These are phyloP conservation scores for Dendronephthya gigantea DNA, from an alignment of 64 coral and sea anemone species.

Conservation along the genomic window DNA sequence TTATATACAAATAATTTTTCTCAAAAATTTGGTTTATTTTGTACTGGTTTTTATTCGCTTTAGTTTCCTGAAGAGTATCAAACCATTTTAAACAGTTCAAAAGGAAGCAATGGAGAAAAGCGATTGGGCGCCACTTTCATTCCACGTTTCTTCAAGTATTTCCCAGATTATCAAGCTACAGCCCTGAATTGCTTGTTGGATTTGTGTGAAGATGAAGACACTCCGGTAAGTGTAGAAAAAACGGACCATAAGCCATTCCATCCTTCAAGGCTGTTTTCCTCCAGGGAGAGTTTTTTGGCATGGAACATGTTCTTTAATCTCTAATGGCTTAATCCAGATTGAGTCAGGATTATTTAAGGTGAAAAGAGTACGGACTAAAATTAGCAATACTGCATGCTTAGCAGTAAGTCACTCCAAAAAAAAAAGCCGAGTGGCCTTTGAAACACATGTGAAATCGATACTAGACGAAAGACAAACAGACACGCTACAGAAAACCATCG, in stretches of 20 bases:
- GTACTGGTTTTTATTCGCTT: neutral
- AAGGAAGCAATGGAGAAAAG: constrained; percentile 67
- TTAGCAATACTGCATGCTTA: no score
- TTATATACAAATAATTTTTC: neutral
- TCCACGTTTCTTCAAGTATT: constrained; percentile 77
- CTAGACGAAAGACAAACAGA: no score
- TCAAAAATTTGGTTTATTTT: neutral
- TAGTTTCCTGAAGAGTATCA: neutral
- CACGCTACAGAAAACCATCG: no score
- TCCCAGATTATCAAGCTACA: constrained; percentile 79
- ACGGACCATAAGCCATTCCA: no score
- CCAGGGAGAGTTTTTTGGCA: neutral
- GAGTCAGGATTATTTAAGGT: no score
- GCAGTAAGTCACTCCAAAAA: no score
- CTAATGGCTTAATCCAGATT: no score
- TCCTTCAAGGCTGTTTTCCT: neutral
- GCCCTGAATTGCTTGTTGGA: constrained; percentile 86
- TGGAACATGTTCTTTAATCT: no score
- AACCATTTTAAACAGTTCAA: constrained; percentile 56
- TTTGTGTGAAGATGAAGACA: constrained; percentile 94
- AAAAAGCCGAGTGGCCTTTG: no score
- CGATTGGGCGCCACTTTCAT: constrained; percentile 72
- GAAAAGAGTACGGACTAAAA: no score
- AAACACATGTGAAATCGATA: no score
- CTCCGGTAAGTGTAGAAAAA: constrained; percentile 46